Conservation (phyloP, 2,113 vertebrate genomes). For the Cacatua alba region DNA sequence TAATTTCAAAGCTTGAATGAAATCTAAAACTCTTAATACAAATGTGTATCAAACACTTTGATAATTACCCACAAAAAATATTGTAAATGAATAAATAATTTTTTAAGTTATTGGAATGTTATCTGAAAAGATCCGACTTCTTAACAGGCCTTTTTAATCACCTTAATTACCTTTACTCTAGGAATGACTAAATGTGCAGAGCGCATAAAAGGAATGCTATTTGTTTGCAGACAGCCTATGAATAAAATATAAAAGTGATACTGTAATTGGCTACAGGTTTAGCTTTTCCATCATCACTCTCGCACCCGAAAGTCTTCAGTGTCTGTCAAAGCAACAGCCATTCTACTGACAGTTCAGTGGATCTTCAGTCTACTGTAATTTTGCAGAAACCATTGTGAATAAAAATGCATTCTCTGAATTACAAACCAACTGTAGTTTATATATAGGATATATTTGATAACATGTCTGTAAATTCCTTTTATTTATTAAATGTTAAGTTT, state of each 20-base stretch:
- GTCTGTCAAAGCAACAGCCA: constrained; percentile 1
- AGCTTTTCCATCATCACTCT: constrained; percentile 20
- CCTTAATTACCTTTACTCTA: neutral
- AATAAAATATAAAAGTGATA: neutral
- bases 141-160: neutral
- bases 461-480: constrained; percentile 6
- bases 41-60: constrained; percentile 1
- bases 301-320: neutral
- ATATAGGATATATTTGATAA: neutral
- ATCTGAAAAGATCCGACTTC: neutral
- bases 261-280: neutral
- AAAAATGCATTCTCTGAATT: neutral
- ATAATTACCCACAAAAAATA: neutral
- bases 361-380: neutral
- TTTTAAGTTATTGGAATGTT: neutral
- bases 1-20: constrained; percentile 62
- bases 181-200: neutral
- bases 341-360: neutral
- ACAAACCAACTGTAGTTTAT: neutral
- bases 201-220: neutral
- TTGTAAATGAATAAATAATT: neutral
- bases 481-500: neutral
- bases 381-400: neutral
- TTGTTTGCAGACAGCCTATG: neutral
- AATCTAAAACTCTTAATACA: constrained; percentile 37